These are phyloP conservation scores for Megaustenia siamemsis DNA, from an alignment of 2,888 invertebrate genomes.

Conservation along the genomic window DNA sequence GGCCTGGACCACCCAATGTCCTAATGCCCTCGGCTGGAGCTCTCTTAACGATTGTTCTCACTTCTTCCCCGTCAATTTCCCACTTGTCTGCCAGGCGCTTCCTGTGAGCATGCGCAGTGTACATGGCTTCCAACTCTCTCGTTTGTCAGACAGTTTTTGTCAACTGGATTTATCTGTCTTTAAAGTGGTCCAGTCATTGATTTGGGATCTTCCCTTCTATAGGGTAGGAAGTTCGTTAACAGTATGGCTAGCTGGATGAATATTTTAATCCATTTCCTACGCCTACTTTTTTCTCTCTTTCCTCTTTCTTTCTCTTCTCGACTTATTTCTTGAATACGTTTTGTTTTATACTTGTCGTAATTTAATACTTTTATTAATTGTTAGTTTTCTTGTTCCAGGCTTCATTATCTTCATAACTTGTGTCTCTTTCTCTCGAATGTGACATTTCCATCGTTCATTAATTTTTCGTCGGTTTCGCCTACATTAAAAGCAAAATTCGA, in stretches of 20 bases:
- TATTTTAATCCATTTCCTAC: not conserved
- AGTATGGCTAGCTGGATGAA: not conserved
- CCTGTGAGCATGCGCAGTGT: constrained; percentile 27
- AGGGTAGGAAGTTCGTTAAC: not conserved
- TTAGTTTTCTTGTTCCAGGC: too few species aligned
- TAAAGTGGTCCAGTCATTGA: constrained; percentile 14
- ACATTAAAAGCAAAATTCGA: too few species aligned
- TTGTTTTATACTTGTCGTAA: too few species aligned
- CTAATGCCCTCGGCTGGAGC: not conserved
- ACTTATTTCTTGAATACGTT: not conserved
- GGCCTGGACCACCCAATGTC: not conserved
- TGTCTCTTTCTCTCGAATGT: too few species aligned
- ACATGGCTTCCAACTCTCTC: constrained; percentile 29
- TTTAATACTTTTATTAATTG: too few species aligned
- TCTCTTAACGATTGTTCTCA: not conserved
- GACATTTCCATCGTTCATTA: too few species aligned
- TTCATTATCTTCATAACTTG: too few species aligned
- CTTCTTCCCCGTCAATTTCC: constrained; percentile 25
- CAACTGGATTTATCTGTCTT: constrained; percentile 34
- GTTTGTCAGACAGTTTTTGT: constrained; percentile 33
- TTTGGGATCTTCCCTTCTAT: constrained; percentile 5
- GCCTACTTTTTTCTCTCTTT: not conserved
- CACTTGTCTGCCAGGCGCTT: constrained; percentile 38
- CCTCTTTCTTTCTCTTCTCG: not conserved
- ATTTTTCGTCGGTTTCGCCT: too few species aligned